Conservation (phyloP, 2,888 invertebrate genomes). For the Osmoderma eremita region DNA sequence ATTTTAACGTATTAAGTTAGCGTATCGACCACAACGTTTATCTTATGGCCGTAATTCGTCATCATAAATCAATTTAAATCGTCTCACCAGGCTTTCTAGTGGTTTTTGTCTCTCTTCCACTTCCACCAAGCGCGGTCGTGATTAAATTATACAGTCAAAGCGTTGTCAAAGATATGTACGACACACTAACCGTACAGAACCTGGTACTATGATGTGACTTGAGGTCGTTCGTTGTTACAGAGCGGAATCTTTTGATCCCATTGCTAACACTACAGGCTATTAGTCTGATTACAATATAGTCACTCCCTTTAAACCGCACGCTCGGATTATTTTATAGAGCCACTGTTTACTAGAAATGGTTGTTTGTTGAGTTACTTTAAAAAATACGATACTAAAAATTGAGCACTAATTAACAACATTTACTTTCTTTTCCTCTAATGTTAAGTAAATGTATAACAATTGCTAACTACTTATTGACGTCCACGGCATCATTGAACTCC, state of each 20-base stretch:
- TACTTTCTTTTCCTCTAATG: constrained; percentile 19
- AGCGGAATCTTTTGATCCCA: constrained; percentile 35
- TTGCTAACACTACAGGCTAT: constrained; percentile 32
- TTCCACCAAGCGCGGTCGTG: not conserved
- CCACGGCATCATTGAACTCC: not conserved
- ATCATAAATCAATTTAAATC: constrained; percentile 28
- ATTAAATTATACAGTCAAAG: constrained; percentile 20
- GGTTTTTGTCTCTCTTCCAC: constrained; percentile 7
- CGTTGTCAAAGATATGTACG: constrained; percentile 15
- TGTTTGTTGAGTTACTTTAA: constrained; percentile 11
- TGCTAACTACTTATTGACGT: constrained; percentile 8
- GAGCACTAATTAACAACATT: constrained; percentile 10
- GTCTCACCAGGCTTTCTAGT: not conserved
- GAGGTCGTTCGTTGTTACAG: constrained; percentile 18
- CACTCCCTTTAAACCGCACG: constrained; percentile 26
- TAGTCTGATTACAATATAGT: constrained; percentile 29
- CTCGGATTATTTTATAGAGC: constrained; percentile 19
- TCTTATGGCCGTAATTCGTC: constrained; percentile 9
- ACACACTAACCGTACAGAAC: constrained; percentile 10
- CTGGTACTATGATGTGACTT: constrained; percentile 23
- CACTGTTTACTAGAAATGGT: constrained; percentile 12
- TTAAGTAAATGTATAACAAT: not conserved
- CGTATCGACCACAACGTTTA: not conserved
- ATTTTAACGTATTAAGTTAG: constrained; percentile 9
- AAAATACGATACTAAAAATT: constrained; percentile 5